Evolutionary conservation across 2,113 vertebrate species (phyloP).

Genomic region (Oxyura jamaicensis): DNA sequence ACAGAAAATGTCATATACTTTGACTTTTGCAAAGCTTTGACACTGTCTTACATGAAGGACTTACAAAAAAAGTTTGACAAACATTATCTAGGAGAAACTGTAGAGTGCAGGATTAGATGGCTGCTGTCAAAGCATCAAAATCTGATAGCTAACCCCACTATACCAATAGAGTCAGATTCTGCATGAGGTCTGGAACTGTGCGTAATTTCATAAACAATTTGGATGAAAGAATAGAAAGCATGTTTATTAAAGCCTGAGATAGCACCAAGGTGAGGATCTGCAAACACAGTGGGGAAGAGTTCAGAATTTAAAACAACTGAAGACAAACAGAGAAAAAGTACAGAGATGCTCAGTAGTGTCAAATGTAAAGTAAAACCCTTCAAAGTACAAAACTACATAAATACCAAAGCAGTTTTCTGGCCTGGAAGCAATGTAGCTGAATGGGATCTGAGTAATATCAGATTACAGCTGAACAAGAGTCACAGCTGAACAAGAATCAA

Average conservation of each 20-base stretch:
- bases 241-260: not conserved
- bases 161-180: not conserved
- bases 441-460: not conserved
- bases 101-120: not conserved
- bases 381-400: not conserved
- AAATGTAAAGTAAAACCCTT: not conserved
- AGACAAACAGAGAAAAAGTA: not conserved
- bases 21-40: not conserved
- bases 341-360: not conserved
- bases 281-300: not conserved
- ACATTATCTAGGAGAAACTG: not conserved
- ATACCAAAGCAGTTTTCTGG: not conserved
- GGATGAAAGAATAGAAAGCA: not conserved
- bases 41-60: not conserved
- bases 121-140: not conserved
- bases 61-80: not conserved
- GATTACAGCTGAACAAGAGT: not conserved
- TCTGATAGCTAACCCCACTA: not conserved
- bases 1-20: not conserved
- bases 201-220: not conserved
- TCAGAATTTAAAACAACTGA: not conserved
- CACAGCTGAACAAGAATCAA: not conserved
- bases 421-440: not conserved
- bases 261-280: not conserved
- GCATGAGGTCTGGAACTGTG: rapidly evolving